phyloP scores from a whole-genome alignment of 2,797 vertebrate genomes.

The Leptodactylus fallax region DNA sequence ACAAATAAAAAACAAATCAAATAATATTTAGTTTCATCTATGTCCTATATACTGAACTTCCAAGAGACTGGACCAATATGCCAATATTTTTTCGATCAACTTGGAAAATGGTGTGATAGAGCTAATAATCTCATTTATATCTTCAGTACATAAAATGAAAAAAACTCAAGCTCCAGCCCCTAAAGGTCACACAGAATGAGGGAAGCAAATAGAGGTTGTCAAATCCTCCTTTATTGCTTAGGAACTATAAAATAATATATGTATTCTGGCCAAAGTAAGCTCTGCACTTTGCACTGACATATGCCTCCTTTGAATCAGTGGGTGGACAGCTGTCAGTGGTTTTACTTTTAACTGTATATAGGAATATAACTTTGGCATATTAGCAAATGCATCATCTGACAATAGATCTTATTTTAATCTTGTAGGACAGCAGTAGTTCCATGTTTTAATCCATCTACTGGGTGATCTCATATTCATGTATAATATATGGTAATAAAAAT shows the following conservation, averaged over 20 bases:
- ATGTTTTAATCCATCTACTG: background rate
- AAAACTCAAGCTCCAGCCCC: background rate
- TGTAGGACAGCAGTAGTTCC: constrained; percentile 16
- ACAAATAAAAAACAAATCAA: no score
- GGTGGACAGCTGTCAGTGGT: background rate
- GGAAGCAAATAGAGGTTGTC: constrained; percentile 44
- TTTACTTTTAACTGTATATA: constrained; percentile 8
- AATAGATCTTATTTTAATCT: constrained; percentile 20
- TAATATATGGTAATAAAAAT: background rate
- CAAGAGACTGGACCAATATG: background rate
- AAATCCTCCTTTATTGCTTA: constrained; percentile 33
- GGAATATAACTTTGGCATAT: constrained; percentile 3
- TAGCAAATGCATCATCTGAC: background rate
- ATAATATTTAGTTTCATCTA: no score
- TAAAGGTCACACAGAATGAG: constrained; percentile 25
- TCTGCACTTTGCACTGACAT: constrained; percentile 30
- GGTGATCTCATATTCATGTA: background rate
- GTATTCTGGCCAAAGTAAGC: constrained; percentile 31
- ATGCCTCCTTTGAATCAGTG: constrained; percentile 9
- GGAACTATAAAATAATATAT: constrained; percentile 32
- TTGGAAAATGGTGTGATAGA: background rate
- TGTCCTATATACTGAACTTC: background rate
- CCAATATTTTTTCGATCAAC: background rate
- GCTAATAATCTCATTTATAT: constrained; percentile 37
- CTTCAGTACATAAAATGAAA: background rate